These are phyloP conservation scores for Phengaris arion DNA, from an alignment of 2,888 invertebrate species.

Conservation along the genomic window DNA sequence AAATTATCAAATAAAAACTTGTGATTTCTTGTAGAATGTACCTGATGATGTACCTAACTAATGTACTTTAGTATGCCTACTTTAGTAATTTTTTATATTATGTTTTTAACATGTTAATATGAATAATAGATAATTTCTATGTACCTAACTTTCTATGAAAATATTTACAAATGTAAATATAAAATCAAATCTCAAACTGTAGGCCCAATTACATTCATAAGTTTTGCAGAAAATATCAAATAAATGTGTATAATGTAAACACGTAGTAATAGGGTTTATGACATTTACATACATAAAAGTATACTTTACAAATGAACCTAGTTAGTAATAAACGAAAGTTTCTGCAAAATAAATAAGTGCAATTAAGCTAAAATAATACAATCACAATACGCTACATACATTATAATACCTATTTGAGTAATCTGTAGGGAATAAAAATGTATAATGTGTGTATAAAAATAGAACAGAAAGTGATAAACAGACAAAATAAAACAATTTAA, in stretches of 20 bases:
- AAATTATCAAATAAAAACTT: not conserved
- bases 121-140: not conserved
- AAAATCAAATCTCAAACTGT: not conserved
- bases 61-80: not conserved
- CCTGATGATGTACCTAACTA: not conserved
- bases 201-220: not conserved
- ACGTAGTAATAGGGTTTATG: too few relatives aligned
- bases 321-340: too few relatives aligned
- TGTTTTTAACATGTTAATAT: not conserved
- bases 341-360: too few relatives aligned
- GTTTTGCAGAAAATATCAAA: too few relatives aligned
- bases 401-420: not conserved
- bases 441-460: not conserved
- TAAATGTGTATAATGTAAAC: too few relatives aligned
- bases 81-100: not conserved
- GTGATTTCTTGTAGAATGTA: conserved; percentile 3
- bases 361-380: too few relatives aligned
- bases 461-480: not conserved
- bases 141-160: not conserved
- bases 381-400: not conserved
- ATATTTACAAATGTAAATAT: conserved; percentile 2
- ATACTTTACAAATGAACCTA: too few relatives aligned
- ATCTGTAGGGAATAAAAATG: not conserved
- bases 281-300: too few relatives aligned
- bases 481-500: conserved; percentile 5